These are phyloP conservation scores for Lithophane socia DNA, from an alignment of 2,888 invertebrate genomes.

Conservation along the genomic window DNA sequence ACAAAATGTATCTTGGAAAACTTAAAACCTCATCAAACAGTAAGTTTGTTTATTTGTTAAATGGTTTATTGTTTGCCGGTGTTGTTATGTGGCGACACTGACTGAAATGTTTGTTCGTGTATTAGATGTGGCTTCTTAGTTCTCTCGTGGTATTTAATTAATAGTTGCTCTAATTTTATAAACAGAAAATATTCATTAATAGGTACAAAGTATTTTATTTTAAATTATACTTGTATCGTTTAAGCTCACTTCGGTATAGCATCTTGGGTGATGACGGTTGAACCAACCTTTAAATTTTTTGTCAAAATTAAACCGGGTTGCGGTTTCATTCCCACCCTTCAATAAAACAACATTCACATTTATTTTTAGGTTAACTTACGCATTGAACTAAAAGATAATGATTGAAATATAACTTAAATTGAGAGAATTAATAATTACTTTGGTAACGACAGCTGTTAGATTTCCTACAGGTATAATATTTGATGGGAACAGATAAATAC, in stretches of 20 bases:
- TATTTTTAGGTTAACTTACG: constrained; percentile 33
- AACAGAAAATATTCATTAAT: not conserved
- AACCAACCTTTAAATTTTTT: not conserved
- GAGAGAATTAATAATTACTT: constrained; percentile 14
- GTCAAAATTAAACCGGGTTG: not conserved
- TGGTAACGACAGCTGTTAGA: not conserved
- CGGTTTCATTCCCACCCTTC: not conserved
- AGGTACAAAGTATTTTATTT: not conserved
- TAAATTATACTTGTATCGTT: not conserved
- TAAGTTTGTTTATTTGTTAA: constrained; percentile 70
- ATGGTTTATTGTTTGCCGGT: constrained; percentile 8
- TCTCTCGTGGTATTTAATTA: not conserved
- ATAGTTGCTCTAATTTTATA: not conserved
- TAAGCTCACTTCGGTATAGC: not conserved
- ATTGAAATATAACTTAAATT: not conserved
- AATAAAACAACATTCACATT: not conserved
- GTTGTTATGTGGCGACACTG: not conserved
- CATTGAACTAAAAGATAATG: not conserved
- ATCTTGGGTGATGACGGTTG: not conserved
- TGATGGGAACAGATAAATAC: constrained; percentile 48
- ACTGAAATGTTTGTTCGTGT: not conserved
- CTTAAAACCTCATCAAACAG: constrained; percentile 79
- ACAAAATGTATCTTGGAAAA: constrained; percentile 81
- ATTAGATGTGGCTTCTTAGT: not conserved
- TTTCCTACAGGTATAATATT: constrained; percentile 24